Conservation (phyloP, 2,113 vertebrate genomes). For the Rhizomys pruinosus region DNA sequence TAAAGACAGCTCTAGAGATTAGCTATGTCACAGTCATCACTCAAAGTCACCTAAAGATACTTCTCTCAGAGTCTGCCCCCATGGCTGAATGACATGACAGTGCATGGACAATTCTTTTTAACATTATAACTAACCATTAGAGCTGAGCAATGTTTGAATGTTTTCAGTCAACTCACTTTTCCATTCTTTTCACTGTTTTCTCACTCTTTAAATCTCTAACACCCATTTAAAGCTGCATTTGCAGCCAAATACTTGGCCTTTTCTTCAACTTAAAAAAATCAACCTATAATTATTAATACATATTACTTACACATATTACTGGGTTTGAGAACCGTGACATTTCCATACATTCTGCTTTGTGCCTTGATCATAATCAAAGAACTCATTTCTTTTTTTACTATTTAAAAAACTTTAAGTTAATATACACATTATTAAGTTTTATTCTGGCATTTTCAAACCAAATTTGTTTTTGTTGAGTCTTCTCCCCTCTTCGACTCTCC, state of each 20-base stretch:
- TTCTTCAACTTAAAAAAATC: background rate
- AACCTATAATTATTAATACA: background rate
- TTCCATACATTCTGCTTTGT: background rate
- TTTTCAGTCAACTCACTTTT: background rate
- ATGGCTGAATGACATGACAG: too few relatives aligned
- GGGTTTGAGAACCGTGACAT: background rate
- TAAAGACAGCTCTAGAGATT: background rate
- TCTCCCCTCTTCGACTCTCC: background rate
- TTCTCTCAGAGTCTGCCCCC: background rate
- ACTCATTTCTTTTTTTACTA: background rate
- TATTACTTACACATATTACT: background rate
- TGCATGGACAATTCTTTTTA: background rate
- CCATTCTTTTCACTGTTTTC: background rate
- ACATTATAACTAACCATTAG: background rate
- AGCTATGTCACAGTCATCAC: background rate
- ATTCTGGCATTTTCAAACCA: background rate
- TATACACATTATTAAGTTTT: background rate
- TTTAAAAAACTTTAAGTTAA: background rate
- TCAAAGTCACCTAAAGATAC: background rate
- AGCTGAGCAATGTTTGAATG: background rate
- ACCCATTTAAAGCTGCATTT: background rate
- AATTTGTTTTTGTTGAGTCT: background rate
- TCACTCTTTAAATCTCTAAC: background rate
- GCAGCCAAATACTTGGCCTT: conserved; percentile 1
- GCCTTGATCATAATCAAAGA: background rate